Evolutionary conservation across 2,888 invertebrate genomes (phyloP).

Genomic region (Apamea anceps): DNA sequence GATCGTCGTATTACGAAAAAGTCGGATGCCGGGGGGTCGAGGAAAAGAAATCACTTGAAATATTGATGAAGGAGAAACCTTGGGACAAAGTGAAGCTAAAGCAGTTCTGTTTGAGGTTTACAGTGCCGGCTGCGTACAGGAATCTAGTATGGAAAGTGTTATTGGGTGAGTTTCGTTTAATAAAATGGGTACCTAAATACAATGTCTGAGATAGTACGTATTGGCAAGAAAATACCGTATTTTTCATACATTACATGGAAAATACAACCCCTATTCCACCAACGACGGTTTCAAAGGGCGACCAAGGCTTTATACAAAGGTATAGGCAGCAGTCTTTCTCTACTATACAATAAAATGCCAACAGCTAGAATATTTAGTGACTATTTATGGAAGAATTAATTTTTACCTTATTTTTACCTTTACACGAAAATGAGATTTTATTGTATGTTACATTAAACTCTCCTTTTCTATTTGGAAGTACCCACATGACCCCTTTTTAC

Average conservation of each 20-base stretch:
- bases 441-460: too few species aligned
- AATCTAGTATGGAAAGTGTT: slow-evolving; percentile 96
- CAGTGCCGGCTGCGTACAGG: slow-evolving; percentile 95
- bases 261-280: not conserved
- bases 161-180: slow-evolving; percentile 90
- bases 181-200: not conserved
- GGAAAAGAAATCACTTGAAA: slow-evolving; percentile 97
- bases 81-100: slow-evolving; percentile 94
- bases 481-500: not conserved
- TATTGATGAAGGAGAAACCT: slow-evolving; percentile 95
- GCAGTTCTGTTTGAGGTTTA: slow-evolving; percentile 96
- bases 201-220: not conserved
- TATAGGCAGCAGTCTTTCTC: not conserved
- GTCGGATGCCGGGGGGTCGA: slow-evolving; percentile 97
- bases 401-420: not conserved
- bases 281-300: not conserved
- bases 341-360: not conserved
- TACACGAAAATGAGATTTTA: too few species aligned
- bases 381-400: not conserved
- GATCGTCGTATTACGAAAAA: slow-evolving; percentile 95
- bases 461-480: not conserved
- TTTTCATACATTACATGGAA: not conserved
- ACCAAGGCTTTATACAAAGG: not conserved
- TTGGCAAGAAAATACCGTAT: not conserved
- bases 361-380: not conserved